Evolutionary conservation across 2,888 invertebrate species (phyloP), one percentile per base, ranked within the genome.

Genomic region (Cataglyphis rosenhaueri): DNA sequence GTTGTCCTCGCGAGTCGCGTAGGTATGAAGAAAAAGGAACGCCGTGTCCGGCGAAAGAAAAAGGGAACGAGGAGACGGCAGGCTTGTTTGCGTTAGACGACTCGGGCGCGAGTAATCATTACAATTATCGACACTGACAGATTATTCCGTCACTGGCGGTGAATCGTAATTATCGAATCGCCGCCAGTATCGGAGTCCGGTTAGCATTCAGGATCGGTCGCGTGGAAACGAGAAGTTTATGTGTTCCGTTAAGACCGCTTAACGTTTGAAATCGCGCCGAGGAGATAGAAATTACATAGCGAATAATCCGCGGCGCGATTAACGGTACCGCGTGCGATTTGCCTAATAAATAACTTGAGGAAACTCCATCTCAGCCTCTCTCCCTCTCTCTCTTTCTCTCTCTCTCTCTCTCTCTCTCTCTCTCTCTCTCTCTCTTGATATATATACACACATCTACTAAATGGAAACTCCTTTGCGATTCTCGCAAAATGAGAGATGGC

Each of bases 61-160:
- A 38, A 68, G 66, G 35, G 82, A 75, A 79, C 57, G 71, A 66
- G 71, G 71, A 82, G 78, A 62, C 73, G 76, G 73, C 73, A 29
- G 66, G 78, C 70, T 75, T 87, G 74, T 87, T 85, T 87, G 65
- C 75, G 76, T 25, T 74, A 61, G 85, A 65, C 64, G 85, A 87
- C 84, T 87, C 65, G 71, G 84, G 82, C 84, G 86, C 62, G 74
- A n/a, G n/a, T 90, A 90, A 91, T 91, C 88, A 88, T 91, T 87
- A 88, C 91, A 90, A 91, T 90, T 87, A 89, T 86, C 88, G 81
- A 79, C 83, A 85, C 91, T 90, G 91, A 90, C 88, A 85, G 88
- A 89, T 89, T 86, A 88, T 85, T 68, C 65, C 81, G 84, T 86
- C 86, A 83, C 59, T 74, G 59, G 21, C 70, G 82, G 29, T 65